Conservation (phyloP, 1,140 invertebrate genomes). For the Drosophila pseudoananassae region DNA sequence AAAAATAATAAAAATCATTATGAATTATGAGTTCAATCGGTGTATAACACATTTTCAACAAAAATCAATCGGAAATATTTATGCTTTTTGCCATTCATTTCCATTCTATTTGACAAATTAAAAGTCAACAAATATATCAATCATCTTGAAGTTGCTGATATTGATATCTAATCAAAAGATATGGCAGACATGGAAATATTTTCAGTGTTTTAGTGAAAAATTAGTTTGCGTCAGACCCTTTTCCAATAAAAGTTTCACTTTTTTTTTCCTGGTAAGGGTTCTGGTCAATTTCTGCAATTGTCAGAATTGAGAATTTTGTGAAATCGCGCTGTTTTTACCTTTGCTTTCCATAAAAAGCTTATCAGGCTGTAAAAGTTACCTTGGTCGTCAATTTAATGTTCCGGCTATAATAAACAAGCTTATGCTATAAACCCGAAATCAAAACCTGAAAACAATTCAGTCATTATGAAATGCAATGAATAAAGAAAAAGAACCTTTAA, state of each 20-base stretch:
- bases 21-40: background rate
- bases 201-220: slow-evolving; percentile 23
- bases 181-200: slow-evolving; percentile 48
- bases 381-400: slow-evolving; percentile 21
- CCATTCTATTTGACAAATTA: slow-evolving; percentile 49
- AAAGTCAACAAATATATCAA: slow-evolving; percentile 57
- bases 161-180: slow-evolving; percentile 75
- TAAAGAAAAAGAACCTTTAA: slow-evolving; percentile 11
- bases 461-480: slow-evolving; percentile 40
- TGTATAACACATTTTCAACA: background rate
- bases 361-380: slow-evolving; percentile 19
- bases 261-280: background rate
- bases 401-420: slow-evolving; percentile 9
- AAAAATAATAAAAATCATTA: slow-evolving; percentile 13
- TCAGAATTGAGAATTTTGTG: slow-evolving; percentile 5
- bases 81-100: slow-evolving; percentile 22
- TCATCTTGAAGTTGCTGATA: slow-evolving; percentile 61
- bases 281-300: background rate
- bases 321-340: slow-evolving; percentile 12
- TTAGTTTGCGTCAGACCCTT: slow-evolving; percentile 6
- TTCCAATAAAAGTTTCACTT: background rate
- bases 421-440: slow-evolving; percentile 23
- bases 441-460: slow-evolving; percentile 16
- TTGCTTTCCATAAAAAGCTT: slow-evolving; percentile 27
- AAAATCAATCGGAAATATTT: slow-evolving; percentile 7